Evolutionary conservation across 2,888 invertebrate species (phyloP), one percentile per base, ranked within the genome.

Genomic region (Macaria liturata): DNA sequence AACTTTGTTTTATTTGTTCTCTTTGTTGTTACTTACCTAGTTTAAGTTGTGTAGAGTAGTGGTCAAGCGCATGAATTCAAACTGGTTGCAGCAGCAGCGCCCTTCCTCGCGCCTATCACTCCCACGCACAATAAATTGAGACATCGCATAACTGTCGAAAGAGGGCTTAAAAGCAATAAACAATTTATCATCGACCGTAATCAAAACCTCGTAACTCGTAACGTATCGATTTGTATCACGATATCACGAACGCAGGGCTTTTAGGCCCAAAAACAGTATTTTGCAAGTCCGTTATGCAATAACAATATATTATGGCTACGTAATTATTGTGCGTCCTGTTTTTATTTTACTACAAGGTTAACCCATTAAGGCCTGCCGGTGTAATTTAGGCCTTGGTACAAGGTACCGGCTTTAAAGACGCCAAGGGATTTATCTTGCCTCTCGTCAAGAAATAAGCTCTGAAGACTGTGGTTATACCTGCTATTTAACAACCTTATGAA

Each of bases 81-180:
- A 68, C 66, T 66, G 61, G 67, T 66, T 64, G 59, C 61, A 47
- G 55, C 56, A 54, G 43, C 46, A 46, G 46, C 45, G 54, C 49
- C 50, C 57, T 47, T 44, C 49, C 50, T 43, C 57, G 30, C 8
- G 42, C 58, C 56, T 60, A 64, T 64, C 62, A 59, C 54, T 56
- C 69, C 69, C 66, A 70, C 71, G 70, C 73, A 65, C 67, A 59
- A 65, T 71, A 70, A 70, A 76, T 74, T 71, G 74, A 76, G 70
- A 71, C 70, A 66, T 68, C 68, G 68, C 66, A 66, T 63, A 64
- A 61, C 66, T 71, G 72, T 72, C 70, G 67, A 70, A 70, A 66
- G 61, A 62, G 63, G 60, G 65, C 61, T 64, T 65, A 51, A 61
- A 63, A 34, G 65, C 64, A 64, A 62, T 67, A 68, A 69, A 71